Base-by-base conservation (phyloP, 2,888 invertebrate genomes). In the Apantesis nais region DNA sequence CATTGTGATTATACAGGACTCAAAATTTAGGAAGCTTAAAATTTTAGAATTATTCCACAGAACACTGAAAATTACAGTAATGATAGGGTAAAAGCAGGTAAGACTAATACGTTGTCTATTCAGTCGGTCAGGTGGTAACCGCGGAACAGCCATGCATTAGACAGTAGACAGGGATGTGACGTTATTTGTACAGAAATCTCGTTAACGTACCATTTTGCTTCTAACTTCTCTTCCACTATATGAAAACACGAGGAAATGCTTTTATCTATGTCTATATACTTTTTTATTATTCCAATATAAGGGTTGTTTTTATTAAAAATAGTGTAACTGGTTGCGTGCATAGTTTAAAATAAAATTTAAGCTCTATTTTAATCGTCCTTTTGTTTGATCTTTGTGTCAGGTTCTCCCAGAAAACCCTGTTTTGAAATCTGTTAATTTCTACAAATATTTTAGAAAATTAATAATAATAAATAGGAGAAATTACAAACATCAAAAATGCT, bases 151-250 rank as follows among this genome's bases (percentile, higher is more conserved):
- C 74, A 72, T 78, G 79, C 86, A 88, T 88, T 88, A 89, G 86
- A 82, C 80, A 73, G 74, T 78, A 78, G 85, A 89, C 88, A 55
- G 25, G n/a, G 25, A 90, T 88, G 87, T 88, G 88, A 87, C 86
- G 87, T 88, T 88, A 83, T 89, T 89, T 88, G 86, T 80, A 81
- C 75, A 84, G 78, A 89, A 91, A 91, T 86, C 88, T 90, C 83
- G 88, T 90, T 90, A 90, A 85, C 85, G 78, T 84, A 66, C 83
- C 80, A 84, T 83, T 81, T 85, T 86, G 85, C 83, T 82, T 85
- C 85, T 84, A 80, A 82, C 80, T 81, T 78, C 80, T 80, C 82
- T 85, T 80, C 83, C 83, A 82, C 22, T 34, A 29, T 80, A 76
- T 81, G 77, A 83, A 83, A 85, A 75, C 76, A 83, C 86, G 81